A percentile compares a stretch with the other conserved stretches of the same genome.
These are phyloP conservation scores for Trachemys scripta DNA, from an alignment of 2,113 vertebrate species.

Conservation along the genomic window DNA sequence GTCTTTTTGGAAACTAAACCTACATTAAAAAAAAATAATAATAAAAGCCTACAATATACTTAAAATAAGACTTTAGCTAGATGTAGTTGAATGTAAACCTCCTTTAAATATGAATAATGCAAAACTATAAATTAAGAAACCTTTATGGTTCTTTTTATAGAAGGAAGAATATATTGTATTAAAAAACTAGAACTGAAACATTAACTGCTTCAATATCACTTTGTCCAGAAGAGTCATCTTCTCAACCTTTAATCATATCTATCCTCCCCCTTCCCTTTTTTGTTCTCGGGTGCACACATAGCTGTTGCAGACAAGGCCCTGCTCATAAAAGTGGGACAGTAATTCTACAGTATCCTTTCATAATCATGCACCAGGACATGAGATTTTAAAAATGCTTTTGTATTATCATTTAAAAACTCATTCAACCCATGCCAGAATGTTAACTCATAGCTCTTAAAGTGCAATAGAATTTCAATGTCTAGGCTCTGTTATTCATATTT, in stretches of 20 bases:
- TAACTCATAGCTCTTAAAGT: background rate
- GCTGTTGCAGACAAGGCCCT: background rate
- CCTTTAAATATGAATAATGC: constrained; percentile 33
- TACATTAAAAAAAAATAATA: background rate
- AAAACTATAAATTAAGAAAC: constrained; percentile 8
- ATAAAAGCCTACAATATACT: background rate
- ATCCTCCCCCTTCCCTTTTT: background rate
- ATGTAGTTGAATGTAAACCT: constrained; percentile 12
- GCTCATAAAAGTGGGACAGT: background rate
- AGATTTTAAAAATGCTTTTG: constrained; percentile 31
- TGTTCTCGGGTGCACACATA: background rate
- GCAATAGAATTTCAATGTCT: constrained; percentile 15
- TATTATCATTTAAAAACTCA: constrained; percentile 10
- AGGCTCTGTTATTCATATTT: constrained; percentile 17
- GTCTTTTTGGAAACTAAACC: background rate
- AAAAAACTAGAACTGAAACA: constrained; percentile 30
- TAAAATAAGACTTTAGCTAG: background rate
- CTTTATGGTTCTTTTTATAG: constrained; percentile 24
- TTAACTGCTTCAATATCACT: constrained; percentile 16
- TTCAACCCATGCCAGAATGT: background rate
- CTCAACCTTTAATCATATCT: background rate
- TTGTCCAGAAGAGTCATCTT: constrained; percentile 18
- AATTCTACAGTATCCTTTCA: background rate
- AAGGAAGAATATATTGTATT: constrained; percentile 12
- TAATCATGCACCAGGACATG: background rate